Conservation (phyloP, 1,140 invertebrate species). For the Aphelinus atriplicis region DNA sequence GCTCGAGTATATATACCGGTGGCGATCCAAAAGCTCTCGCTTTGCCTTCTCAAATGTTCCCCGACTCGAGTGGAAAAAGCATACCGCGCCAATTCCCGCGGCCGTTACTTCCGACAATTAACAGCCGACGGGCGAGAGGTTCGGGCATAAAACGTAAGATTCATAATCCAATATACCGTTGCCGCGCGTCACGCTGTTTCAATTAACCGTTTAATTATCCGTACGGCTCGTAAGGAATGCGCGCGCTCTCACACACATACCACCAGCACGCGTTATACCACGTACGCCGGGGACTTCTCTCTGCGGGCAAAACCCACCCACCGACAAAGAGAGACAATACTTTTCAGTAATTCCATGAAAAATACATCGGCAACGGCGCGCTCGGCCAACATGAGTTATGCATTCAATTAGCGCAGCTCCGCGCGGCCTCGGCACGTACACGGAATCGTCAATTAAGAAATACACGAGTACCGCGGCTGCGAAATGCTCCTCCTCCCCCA, state of each 20-base stretch:
- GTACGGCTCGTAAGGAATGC: not conserved
- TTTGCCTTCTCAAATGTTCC: no score
- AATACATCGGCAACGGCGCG: slow-evolving; percentile 40
- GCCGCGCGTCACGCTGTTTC: slow-evolving; percentile 31
- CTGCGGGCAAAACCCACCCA: no score
- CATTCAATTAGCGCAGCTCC: slow-evolving; percentile 47
- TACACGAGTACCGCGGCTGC: not conserved
- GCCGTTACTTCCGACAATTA: no score
- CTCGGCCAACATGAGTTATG: slow-evolving; percentile 49
- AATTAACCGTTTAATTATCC: slow-evolving; percentile 46
- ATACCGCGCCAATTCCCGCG: not conserved
- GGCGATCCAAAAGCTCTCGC: no score
- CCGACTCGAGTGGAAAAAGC: not conserved
- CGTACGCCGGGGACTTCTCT: no score
- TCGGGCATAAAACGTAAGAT: slow-evolving; percentile 8
- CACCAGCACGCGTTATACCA: not conserved
- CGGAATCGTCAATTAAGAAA: not conserved
- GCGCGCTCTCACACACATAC: not conserved
- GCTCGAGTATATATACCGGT: no score
- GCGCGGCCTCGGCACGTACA: not conserved
- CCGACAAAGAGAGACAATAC: not conserved
- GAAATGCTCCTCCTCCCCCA: slow-evolving; percentile 1
- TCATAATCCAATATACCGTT: slow-evolving; percentile 14
- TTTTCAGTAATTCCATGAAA: slow-evolving; percentile 50
- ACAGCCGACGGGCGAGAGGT: no score